Evolutionary conservation across 2,113 vertebrate genomes (phyloP).

Genomic region (Lophochroa leadbeateri): DNA sequence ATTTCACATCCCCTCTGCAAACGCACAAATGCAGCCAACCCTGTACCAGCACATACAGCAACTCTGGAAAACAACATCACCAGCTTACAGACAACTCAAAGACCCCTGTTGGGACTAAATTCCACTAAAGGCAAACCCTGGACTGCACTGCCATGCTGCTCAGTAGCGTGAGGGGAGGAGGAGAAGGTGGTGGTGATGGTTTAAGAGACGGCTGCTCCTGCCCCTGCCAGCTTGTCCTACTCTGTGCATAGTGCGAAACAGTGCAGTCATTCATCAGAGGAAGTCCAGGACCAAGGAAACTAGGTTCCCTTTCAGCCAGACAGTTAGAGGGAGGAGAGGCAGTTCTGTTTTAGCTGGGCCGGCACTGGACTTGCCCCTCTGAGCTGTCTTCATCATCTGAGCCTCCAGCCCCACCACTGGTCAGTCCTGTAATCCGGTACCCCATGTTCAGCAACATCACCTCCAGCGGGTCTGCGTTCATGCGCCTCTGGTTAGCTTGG

Average conservation of each 20-base stretch:
- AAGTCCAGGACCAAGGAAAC: conserved; percentile 71
- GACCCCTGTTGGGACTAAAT: conserved; percentile 59
- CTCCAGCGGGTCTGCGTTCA: conserved; percentile 96
- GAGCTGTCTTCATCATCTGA: conserved; percentile 95
- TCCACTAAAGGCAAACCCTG: conserved; percentile 60
- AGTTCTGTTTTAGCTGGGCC: conserved; percentile 88
- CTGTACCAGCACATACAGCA: conserved; percentile 51
- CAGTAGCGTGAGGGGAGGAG: conserved; percentile 62
- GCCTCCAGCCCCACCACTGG: conserved; percentile 85
- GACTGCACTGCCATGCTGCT: conserved; percentile 63
- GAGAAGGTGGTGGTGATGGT: conserved; percentile 39
- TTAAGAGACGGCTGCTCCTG: conserved; percentile 49
- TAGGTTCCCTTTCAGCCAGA: conserved; percentile 72
- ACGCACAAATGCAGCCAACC: conserved; percentile 6
- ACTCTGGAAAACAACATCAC: conserved; percentile 16
- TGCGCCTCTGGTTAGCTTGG: conserved; percentile 95
- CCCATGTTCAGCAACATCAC: conserved; percentile 99
- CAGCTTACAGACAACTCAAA: conserved; percentile 59
- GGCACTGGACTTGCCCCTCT: conserved; percentile 96
- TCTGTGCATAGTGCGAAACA: conserved; percentile 73
- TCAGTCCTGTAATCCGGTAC: conserved; percentile 95
- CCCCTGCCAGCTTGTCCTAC: conserved; percentile 65
- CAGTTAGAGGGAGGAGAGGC: conserved; percentile 63
- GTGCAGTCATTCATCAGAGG: conserved; percentile 71
- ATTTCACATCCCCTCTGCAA: conserved; percentile 42